Percentiles rank a stretch among this genome's conserved stretches.
phyloP scores from a whole-genome alignment of 2,797 vertebrate species.

The Simalia tracyae region DNA sequence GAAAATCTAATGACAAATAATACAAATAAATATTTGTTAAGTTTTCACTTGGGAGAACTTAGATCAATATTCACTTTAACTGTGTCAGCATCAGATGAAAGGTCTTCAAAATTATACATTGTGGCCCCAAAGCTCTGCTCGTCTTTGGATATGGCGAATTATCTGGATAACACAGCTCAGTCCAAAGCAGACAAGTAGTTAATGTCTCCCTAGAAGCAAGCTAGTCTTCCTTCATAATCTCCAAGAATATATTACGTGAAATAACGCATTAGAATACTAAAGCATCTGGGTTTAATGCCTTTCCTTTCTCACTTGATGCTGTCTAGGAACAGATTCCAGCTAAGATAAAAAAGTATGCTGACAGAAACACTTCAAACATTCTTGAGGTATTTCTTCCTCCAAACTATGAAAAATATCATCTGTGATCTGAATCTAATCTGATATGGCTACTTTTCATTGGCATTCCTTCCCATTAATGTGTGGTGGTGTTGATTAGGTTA shows the following conservation, averaged over 20 bases:
- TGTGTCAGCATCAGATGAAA: background rate
- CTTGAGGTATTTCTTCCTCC: background rate
- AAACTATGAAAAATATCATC: background rate
- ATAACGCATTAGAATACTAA: background rate
- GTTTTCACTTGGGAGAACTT: background rate
- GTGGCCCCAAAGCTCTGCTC: background rate
- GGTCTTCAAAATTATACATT: background rate
- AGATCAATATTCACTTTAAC: background rate
- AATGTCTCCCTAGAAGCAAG: background rate
- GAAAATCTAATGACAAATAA: too few relatives aligned
- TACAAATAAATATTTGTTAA: background rate
- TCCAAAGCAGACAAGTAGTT: background rate
- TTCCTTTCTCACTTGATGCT: background rate
- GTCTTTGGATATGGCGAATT: background rate
- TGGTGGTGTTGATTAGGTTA: accelerated
- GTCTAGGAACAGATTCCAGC: background rate
- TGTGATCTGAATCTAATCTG: background rate
- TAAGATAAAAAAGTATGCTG: background rate
- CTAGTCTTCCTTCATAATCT: background rate
- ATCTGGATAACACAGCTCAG: background rate
- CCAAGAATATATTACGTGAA: background rate
- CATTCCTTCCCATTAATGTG: conserved; percentile 31
- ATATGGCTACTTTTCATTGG: conserved; percentile 4
- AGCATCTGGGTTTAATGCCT: background rate
- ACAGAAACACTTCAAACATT: background rate